Conservation (phyloP, 2,113 vertebrate genomes). For the Ammodramus savannarum region DNA sequence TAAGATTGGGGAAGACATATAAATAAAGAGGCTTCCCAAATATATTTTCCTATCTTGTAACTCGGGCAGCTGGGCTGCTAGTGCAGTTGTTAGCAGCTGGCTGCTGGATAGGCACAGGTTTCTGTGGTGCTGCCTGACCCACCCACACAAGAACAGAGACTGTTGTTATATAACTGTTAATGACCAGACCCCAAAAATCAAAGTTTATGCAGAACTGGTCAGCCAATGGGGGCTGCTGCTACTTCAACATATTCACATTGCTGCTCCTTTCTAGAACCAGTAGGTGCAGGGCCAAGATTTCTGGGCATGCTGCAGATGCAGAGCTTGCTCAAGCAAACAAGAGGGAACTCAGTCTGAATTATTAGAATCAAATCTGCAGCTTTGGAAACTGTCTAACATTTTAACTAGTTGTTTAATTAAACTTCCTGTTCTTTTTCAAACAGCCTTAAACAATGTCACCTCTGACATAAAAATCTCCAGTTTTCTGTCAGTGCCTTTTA, state of each 20-base stretch:
- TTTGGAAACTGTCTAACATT: neutral
- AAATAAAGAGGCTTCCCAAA: neutral
- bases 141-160: neutral
- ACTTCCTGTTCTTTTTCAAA: neutral
- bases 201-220: neutral
- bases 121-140: neutral
- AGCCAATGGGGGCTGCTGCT: neutral
- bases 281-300: neutral
- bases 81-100: neutral
- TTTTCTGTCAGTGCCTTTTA: neutral
- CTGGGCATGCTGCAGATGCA: neutral
- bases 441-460: neutral
- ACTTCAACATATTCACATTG: neutral
- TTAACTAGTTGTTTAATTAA: neutral
- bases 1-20: neutral
- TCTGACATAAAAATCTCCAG: neutral
- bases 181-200: neutral
- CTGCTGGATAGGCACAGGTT: neutral
- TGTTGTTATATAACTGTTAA: neutral
- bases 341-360: neutral
- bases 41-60: neutral
- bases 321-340: rapidly evolving
- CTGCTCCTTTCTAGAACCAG: neutral
- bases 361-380: neutral
- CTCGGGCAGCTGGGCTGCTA: neutral